These are phyloP conservation scores for Aplochiton taeniatus DNA, from an alignment of 2,797 vertebrate genomes.

Conservation along the genomic window DNA sequence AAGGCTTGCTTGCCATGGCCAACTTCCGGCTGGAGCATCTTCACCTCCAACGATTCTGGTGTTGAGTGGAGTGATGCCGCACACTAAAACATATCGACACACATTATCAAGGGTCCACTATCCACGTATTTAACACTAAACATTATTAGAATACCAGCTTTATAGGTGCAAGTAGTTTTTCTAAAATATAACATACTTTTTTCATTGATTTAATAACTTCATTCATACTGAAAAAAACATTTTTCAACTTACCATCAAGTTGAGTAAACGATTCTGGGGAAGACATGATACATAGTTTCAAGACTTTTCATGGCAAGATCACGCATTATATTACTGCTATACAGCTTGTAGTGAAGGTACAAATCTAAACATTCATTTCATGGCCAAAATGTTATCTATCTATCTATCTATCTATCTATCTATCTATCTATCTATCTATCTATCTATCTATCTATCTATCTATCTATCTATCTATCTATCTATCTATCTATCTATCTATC, in stretches of 20 bases:
- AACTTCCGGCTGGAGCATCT: slow-evolving; percentile 46
- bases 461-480: slow-evolving; percentile 16
- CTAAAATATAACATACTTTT: neutral
- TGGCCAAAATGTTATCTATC: no score
- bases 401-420: no score
- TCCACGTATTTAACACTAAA: neutral
- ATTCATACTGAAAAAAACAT: neutral
- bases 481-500: slow-evolving; percentile 16
- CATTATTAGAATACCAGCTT: no score
- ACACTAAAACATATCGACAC: slow-evolving; percentile 10
- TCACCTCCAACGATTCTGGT: slow-evolving; percentile 56
- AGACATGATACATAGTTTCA: slow-evolving; percentile 7
- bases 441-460: slow-evolving; percentile 1
- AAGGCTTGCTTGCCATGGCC: slow-evolving; percentile 66
- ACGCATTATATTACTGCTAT: no score
- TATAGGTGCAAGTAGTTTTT: no score
- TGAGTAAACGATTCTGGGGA: slow-evolving; percentile 49
- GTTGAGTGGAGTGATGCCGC: slow-evolving; percentile 38
- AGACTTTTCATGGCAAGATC: neutral
- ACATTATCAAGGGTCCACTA: neutral
- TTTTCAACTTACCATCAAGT: slow-evolving; percentile 45
- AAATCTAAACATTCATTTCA: no score
- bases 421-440: no score
- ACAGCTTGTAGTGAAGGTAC: no score
- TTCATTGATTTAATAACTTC: neutral